Percentiles rank a stretch among this genome's conserved stretches.
Conservation (phyloP, 2,797 vertebrate genomes). For the Pseudomugil gertrudae region DNA sequence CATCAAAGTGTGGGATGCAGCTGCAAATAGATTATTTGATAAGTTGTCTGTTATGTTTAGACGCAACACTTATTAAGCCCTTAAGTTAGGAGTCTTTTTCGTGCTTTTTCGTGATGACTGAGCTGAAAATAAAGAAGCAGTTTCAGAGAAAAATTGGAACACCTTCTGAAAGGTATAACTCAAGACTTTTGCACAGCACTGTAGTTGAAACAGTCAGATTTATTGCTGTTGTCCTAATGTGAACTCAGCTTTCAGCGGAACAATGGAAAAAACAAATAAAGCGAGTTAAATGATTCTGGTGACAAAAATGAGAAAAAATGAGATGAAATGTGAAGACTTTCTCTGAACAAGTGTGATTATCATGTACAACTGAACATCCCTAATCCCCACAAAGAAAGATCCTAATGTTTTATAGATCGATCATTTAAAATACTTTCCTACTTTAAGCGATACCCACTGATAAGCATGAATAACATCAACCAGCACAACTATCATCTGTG, state of each 20-base stretch:
- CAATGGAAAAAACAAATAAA: background rate
- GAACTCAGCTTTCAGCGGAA: background rate
- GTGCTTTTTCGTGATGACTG: background rate
- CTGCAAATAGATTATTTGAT: background rate
- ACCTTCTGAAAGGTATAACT: background rate
- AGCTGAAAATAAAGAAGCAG: background rate
- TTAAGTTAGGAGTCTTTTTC: background rate
- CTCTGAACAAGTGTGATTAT: background rate
- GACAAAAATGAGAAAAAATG: background rate
- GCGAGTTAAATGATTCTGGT: background rate
- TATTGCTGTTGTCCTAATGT: background rate
- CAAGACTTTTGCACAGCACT: background rate
- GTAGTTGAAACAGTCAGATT: background rate
- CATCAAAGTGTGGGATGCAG: background rate
- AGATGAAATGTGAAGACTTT: background rate
- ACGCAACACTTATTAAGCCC: background rate
- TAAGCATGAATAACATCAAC: conserved; percentile 23
- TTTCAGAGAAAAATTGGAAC: background rate
- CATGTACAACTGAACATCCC: background rate
- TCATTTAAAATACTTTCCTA: background rate
- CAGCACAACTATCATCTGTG: conserved; percentile 14
- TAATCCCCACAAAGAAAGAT: background rate
- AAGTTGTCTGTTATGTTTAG: background rate
- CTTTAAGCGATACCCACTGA: conserved; percentile 6
- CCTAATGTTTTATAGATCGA: background rate